Conservation (phyloP, 2,888 invertebrate genomes). For the Nycteola revayana region DNA sequence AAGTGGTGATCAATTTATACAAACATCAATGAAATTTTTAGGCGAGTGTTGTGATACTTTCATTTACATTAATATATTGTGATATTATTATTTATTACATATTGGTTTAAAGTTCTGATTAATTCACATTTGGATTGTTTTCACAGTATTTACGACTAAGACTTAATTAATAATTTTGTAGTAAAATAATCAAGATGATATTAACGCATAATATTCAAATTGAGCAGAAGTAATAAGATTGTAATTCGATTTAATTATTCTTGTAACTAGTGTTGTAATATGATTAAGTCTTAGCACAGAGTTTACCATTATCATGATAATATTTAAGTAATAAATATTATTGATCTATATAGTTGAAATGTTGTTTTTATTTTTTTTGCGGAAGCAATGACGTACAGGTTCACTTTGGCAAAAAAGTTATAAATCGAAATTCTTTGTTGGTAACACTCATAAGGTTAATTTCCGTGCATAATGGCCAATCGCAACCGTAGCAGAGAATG, state of each 20-base stretch:
- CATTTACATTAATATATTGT: slow-evolving; percentile 23
- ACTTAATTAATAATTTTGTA: slow-evolving; percentile 25
- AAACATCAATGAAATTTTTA: slow-evolving; percentile 20
- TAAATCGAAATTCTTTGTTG: too few relatives aligned
- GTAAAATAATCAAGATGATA: slow-evolving; percentile 6
- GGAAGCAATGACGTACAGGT: too few relatives aligned
- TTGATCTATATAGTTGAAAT: slow-evolving; percentile 24
- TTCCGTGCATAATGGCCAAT: too few relatives aligned
- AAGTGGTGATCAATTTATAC: slow-evolving; percentile 1
- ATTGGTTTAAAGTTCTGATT: slow-evolving; percentile 13
- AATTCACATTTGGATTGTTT: slow-evolving; percentile 14
- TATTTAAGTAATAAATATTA: slow-evolving; percentile 33
- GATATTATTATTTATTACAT: slow-evolving; percentile 33
- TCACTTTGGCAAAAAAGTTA: too few relatives aligned
- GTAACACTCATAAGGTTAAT: too few relatives aligned
- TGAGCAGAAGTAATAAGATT: slow-evolving; percentile 48
- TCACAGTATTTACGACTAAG: slow-evolving; percentile 35
- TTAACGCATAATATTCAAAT: slow-evolving; percentile 24
- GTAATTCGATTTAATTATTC: slow-evolving; percentile 28
- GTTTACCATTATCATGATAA: slow-evolving; percentile 21
- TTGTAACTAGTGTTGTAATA: slow-evolving; percentile 10
- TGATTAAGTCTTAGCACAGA: slow-evolving; percentile 20
- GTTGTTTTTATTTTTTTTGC: slow-evolving; percentile 32
- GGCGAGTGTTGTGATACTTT: slow-evolving; percentile 22
- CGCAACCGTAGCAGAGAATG: too few relatives aligned